phyloP scores from a whole-genome alignment of 2,888 invertebrate species.

The Hylaea fasciaria region DNA sequence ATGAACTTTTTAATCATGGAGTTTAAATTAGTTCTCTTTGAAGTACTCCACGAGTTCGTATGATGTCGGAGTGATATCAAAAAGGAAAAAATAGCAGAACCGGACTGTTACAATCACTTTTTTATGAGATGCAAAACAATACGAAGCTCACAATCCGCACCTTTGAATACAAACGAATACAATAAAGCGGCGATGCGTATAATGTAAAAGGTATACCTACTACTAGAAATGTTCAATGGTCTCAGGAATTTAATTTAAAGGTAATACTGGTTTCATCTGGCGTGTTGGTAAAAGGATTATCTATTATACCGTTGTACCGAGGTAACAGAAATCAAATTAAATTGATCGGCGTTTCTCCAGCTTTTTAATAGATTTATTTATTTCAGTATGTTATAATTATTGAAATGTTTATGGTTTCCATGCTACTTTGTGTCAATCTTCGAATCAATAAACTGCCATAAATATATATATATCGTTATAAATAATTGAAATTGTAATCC shows the following conservation, averaged over 20 bases:
- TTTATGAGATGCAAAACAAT: constrained; percentile 45
- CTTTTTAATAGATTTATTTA: too few species aligned
- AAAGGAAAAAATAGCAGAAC: constrained; percentile 44
- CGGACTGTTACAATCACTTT: constrained; percentile 47
- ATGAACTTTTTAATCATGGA: constrained; percentile 66
- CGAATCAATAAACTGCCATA: too few species aligned
- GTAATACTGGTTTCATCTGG: neutral
- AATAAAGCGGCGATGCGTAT: constrained; percentile 12
- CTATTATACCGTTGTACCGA: neutral
- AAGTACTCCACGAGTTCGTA: constrained; percentile 46
- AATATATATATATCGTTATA: too few species aligned
- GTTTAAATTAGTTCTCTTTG: constrained; percentile 69
- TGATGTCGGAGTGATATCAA: constrained; percentile 31
- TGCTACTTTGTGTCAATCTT: too few species aligned
- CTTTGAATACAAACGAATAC: constrained; percentile 15
- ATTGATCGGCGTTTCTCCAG: too few species aligned
- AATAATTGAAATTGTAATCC: too few species aligned
- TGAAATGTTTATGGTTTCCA: too few species aligned
- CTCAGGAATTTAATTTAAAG: constrained; percentile 17
- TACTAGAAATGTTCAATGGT: constrained; percentile 9
- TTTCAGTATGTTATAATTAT: too few species aligned
- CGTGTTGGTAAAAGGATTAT: neutral
- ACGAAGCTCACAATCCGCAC: constrained; percentile 37
- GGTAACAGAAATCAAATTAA: neutral
- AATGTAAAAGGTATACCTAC: constrained; percentile 8